Evolutionary conservation across 2,888 invertebrate genomes (phyloP), one percentile per base, ranked within the genome.

Genomic region (Allygus modestus): DNA sequence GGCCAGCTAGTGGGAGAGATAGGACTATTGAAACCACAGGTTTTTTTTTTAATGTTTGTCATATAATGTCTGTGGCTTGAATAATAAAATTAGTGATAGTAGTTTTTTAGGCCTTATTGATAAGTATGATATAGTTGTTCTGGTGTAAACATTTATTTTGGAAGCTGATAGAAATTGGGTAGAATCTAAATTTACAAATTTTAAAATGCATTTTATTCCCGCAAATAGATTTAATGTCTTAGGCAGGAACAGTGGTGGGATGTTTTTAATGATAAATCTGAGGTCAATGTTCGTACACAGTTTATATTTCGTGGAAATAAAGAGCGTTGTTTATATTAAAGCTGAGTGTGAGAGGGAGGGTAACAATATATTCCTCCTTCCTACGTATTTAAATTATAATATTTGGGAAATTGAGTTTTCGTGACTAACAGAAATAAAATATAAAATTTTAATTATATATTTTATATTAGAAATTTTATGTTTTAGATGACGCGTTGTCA

Each of bases 11-110:
- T 28, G 5, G 4, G n/a, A 17, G 9, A 11, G n/a, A 23, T 23
- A 7, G 26, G 61, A 61, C 61, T 28, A 15, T 23, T 11, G 26
- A 17, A 61, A 9, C 2, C 1, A 61, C 23, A 28, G 79, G 31
- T 23, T 31, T 51, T 28, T n/a, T 79, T n/a, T n/a, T n/a, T 2
- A 23, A 28, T 20, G 43, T 15, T 17, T 79, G 31, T 37, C 79
- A 15, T 79, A 79, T 79, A 79, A 79, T 79, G 54, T 79, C 15
- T 46, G 26, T 51, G 79, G 79, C 12, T 26, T 46, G 28, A 79
- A 79, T 17, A 79, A 54, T 5, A 79, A 79, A 23, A 5, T n/a
- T 11, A 28, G 15, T 79, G 20, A 46, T 46, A n/a, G 20, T 79
- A n/a, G 9, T 51, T 79, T 79, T 46, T 4, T 46, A 5, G 51